A percentile compares a stretch with the other conserved stretches of the same genome.
Conservation (phyloP, 2,888 invertebrate species). For the Arrhopalites spinosus region DNA sequence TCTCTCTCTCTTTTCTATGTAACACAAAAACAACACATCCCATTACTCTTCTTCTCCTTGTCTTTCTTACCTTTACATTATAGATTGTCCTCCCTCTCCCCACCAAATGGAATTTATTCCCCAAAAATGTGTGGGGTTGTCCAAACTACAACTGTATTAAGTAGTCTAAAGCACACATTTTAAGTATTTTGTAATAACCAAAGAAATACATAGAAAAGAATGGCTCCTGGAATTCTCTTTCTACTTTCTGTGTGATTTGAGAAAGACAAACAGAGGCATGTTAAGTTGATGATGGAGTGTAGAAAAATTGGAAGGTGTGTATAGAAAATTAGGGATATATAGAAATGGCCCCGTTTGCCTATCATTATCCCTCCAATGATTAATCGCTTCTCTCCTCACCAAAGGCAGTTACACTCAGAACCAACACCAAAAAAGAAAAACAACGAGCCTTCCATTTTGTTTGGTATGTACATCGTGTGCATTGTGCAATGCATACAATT, state of each 20-base stretch:
- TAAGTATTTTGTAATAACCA: too few relatives aligned
- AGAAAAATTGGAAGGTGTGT: neutral
- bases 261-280: too few relatives aligned
- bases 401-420: neutral
- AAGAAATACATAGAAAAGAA: too few relatives aligned
- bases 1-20: conserved; percentile 16
- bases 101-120: too few relatives aligned
- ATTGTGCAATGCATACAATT: too few relatives aligned
- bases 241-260: too few relatives aligned
- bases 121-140: too few relatives aligned
- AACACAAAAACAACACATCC: neutral
- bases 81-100: neutral
- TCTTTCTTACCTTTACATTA: neutral
- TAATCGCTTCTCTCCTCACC: conserved; percentile 2
- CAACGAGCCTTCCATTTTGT: too few relatives aligned
- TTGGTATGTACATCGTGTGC: too few relatives aligned
- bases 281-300: neutral
- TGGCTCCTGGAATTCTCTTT: too few relatives aligned
- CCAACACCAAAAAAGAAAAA: neutral
- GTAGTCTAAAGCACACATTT: too few relatives aligned
- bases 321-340: neutral
- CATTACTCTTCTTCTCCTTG: neutral
- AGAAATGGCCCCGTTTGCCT: neutral
- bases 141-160: too few relatives aligned
- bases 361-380: conserved; percentile 27